A percentile compares a stretch with the other conserved stretches of the same genome.
These are phyloP conservation scores for Ceraclea dissimilis DNA, from an alignment of 2,888 invertebrate genomes.

Conservation along the genomic window DNA sequence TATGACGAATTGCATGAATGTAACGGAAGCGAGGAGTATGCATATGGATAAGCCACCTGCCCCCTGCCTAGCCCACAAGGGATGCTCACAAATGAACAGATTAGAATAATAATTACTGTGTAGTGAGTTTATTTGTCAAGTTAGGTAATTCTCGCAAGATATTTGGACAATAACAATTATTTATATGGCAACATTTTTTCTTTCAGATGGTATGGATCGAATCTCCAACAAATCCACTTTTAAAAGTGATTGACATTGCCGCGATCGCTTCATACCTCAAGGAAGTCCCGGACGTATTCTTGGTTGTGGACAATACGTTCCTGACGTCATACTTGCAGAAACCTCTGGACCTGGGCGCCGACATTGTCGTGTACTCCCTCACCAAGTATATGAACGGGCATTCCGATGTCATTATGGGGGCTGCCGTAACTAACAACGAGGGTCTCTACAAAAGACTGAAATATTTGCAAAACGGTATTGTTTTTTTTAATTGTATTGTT, in stretches of 20 bases:
- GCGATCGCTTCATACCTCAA: constrained; percentile 58
- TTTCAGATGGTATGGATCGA: constrained; percentile 85
- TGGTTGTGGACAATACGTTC: constrained; percentile 93
- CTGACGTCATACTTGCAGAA: constrained; percentile 84
- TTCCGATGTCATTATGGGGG: constrained; percentile 95
- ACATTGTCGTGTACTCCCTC: constrained; percentile 83
- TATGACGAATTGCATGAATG: too few relatives aligned
- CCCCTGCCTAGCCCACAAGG: background rate
- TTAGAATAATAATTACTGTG: background rate
- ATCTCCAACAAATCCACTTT: constrained; percentile 90
- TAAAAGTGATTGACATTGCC: constrained; percentile 84
- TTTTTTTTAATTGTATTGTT: background rate
- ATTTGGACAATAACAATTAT: background rate
- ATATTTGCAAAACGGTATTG: constrained; percentile 82
- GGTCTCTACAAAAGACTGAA: constrained; percentile 62
- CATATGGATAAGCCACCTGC: background rate
- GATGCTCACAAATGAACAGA: background rate
- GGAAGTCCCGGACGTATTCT: constrained; percentile 46
- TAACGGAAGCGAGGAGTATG: too few relatives aligned
- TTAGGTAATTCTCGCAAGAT: background rate
- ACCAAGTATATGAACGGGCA: constrained; percentile 99
- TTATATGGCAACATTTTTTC: constrained; percentile 14
- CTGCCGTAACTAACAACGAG: constrained; percentile 66
- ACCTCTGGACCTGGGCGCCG: constrained; percentile 85
- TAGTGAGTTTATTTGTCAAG: background rate